These are phyloP conservation scores for Calliscelio sp. DNA, from an alignment of 2,888 invertebrate species.

Conservation along the genomic window DNA sequence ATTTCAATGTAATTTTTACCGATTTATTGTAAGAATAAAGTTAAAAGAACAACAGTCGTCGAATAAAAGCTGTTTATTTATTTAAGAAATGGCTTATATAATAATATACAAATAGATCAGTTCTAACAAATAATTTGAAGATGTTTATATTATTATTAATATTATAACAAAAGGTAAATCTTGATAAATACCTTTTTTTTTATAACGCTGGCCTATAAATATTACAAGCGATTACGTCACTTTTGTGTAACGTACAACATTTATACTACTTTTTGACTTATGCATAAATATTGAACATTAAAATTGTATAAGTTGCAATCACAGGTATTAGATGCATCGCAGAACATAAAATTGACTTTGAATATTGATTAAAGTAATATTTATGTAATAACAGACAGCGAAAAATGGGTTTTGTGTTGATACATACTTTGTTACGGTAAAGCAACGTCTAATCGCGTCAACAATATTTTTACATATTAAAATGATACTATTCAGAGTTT, in stretches of 20 bases:
- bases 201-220: constrained; percentile 64
- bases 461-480: background rate
- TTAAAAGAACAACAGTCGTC: background rate
- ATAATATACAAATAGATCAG: constrained; percentile 65
- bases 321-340: constrained; percentile 62
- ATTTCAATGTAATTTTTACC: no score
- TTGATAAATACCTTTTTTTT: constrained; percentile 63
- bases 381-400: constrained; percentile 28
- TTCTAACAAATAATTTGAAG: constrained; percentile 60
- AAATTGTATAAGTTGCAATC: constrained; percentile 59
- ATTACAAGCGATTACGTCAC: constrained; percentile 60
- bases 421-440: constrained; percentile 25
- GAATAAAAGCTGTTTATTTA: constrained; percentile 62
- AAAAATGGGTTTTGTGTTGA: constrained; percentile 24
- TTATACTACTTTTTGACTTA: constrained; percentile 66
- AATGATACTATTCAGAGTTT: background rate
- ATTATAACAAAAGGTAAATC: constrained; percentile 58
- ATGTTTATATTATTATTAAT: constrained; percentile 52
- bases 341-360: constrained; percentile 54
- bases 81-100: constrained; percentile 64
- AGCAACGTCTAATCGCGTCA: constrained; percentile 27
- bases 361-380: constrained; percentile 45
- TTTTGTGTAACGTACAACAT: constrained; percentile 62
- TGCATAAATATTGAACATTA: constrained; percentile 64
- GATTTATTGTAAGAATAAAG: background rate